Evolutionary conservation across 1,140 invertebrate genomes (phyloP).

Genomic region (Acromyrmex heyeri): DNA sequence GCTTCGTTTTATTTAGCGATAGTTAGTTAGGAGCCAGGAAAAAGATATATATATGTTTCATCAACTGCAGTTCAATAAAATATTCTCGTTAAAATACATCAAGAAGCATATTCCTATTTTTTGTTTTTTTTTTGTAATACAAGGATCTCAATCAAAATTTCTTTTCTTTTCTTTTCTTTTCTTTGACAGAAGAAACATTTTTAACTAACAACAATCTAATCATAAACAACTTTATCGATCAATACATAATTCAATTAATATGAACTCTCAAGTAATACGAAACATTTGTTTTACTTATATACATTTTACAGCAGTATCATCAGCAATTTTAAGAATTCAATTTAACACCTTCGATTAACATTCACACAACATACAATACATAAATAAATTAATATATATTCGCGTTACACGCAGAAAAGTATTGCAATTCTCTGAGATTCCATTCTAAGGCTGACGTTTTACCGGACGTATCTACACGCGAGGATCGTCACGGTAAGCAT

Average conservation of each 20-base stretch:
- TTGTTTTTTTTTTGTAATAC: neutral
- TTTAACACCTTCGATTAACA: neutral
- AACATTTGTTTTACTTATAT: neutral
- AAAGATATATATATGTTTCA: too few species aligned
- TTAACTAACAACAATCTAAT: neutral
- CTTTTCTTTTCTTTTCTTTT: neutral
- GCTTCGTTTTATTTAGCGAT: neutral
- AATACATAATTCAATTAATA: slow-evolving; percentile 5
- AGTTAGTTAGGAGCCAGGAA: neutral
- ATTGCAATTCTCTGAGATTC: neutral
- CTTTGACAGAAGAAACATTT: neutral
- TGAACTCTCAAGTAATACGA: neutral
- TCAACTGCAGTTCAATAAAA: neutral
- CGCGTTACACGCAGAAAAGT: neutral
- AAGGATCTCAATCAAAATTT: neutral
- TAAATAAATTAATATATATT: neutral
- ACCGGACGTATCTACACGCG: neutral
- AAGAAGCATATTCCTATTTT: slow-evolving; percentile 8
- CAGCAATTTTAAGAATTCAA: neutral
- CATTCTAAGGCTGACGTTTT: neutral
- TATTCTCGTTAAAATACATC: slow-evolving; percentile 31
- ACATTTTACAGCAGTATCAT: neutral
- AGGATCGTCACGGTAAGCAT: neutral
- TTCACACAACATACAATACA: neutral
- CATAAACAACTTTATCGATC: neutral